Base-by-base conservation (phyloP, 2,113 vertebrate species). In the Arothron firmamentum region DNA sequence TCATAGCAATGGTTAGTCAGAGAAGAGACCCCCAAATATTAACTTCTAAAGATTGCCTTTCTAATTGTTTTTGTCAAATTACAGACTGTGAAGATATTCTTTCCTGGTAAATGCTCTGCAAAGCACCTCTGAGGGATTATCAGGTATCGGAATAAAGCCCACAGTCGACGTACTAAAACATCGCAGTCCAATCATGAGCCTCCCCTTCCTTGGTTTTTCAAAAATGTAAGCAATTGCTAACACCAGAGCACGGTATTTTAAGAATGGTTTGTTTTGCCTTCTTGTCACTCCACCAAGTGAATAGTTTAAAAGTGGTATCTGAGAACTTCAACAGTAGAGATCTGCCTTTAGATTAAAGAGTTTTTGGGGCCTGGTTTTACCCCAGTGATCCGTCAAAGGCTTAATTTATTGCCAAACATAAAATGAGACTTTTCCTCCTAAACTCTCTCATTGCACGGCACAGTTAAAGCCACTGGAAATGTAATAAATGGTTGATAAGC, bases 381-480 rank as follows among this genome's bases (percentile, higher is more conserved):
- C 55, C 61, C 88, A 90, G 88, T 87, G 80, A 38, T 38, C 34
- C 34, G 9, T 38, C 11, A 38, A 80, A 80, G 67, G 66, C 19
- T 67, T 81, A 87, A 88, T 89, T 90, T 90, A 88, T 86, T 78
- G 76, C 69, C 50, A 57, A 63, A 82, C 78, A 84, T 90, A 74
- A 90, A 90, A 86, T 75, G 69, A 85, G 76, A 82, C 61, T 79
- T 86, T 61, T 85, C 67, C 67, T 81, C 67, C 38, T 4, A 74
- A 59, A 80, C 80, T 72, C 80, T 78, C 71, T 77, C 59, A 53
- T 75, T 10, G 59, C 80, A 68, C 1, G 47, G 23, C 70, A 12
- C 48, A 12, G 19, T 58, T 50, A 49, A 31, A 17, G 45, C 58
- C 23, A 25, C 31, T 62, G 63, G 68, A 66, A 85, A 83, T 59